phyloP scores from a whole-genome alignment of 2,888 invertebrate genomes.

The Drosophila fulvimacula region DNA sequence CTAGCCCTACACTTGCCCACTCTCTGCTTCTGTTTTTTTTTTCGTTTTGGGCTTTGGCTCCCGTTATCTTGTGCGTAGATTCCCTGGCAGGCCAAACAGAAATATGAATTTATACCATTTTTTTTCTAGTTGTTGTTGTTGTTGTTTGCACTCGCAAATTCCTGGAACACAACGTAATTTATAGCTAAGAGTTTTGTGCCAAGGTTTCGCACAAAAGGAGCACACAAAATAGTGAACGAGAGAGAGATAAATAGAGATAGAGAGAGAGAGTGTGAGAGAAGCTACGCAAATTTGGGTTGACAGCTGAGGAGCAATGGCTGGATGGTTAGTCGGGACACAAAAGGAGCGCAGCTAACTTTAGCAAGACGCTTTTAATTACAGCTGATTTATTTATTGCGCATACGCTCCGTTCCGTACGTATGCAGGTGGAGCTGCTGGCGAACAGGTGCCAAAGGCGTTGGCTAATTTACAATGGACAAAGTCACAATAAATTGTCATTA shows the following conservation, averaged over 20 bases:
- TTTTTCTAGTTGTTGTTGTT: conserved; percentile 39
- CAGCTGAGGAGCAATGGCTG: conserved; percentile 18
- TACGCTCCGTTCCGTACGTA: conserved; percentile 53
- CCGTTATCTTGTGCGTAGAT: conserved; percentile 63
- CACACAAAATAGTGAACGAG: background rate
- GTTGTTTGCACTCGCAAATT: conserved; percentile 54
- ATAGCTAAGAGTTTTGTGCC: conserved; percentile 65
- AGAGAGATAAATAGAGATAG: background rate
- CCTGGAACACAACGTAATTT: conserved; percentile 70
- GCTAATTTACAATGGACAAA: conserved; percentile 56
- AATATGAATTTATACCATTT: conserved; percentile 62
- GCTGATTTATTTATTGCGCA: conserved; percentile 74
- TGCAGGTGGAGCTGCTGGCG: conserved; percentile 41
- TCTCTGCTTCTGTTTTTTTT: conserved; percentile 19
- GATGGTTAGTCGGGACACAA: conserved; percentile 7
- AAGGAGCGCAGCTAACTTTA: conserved; percentile 34
- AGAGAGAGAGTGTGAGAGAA: background rate
- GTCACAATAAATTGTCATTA: conserved; percentile 64
- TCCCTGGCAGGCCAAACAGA: conserved; percentile 50
- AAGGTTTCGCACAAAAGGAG: conserved; percentile 35
- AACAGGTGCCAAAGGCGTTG: conserved; percentile 25
- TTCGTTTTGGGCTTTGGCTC: conserved; percentile 28
- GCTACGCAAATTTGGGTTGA: conserved; percentile 34
- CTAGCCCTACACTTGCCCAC: background rate
- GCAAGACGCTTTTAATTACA: conserved; percentile 70